phyloP scores from a whole-genome alignment of 2,113 vertebrate genomes.

The Sturnus vulgaris region DNA sequence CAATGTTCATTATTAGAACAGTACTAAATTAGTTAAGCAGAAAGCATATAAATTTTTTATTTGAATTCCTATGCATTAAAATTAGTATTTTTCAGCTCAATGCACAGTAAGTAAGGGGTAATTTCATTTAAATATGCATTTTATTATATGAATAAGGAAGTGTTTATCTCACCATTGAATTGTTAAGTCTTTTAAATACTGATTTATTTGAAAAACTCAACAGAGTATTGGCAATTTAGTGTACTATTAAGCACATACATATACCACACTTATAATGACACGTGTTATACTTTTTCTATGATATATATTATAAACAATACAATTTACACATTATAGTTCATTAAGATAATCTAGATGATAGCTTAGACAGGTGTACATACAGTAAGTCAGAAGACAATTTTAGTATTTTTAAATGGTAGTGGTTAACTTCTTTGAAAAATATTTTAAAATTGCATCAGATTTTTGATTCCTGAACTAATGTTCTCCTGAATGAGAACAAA shows the following conservation, averaged over 20 bases:
- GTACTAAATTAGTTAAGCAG: neutral
- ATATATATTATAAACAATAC: neutral
- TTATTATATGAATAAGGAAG: constrained; percentile 46
- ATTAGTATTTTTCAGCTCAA: constrained; percentile 32
- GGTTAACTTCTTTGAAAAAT: neutral
- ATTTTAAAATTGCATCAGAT: neutral
- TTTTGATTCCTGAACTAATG: neutral
- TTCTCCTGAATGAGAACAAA: neutral
- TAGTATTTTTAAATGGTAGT: neutral
- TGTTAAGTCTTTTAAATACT: constrained; percentile 44
- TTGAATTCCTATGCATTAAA: constrained; percentile 20
- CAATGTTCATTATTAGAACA: constrained; percentile 14
- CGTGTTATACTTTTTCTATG: neutral
- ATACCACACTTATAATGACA: neutral
- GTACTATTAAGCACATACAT: neutral
- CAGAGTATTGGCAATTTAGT: neutral
- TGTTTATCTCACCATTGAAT: constrained; percentile 35
- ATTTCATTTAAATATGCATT: constrained; percentile 57
- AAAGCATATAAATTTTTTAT: neutral
- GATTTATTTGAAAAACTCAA: constrained; percentile 34
- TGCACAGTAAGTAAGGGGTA: constrained; percentile 41
- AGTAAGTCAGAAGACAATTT: neutral
- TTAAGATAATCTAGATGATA: neutral
- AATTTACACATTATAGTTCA: neutral
- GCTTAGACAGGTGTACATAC: neutral